Percentiles rank a stretch among this genome's conserved stretches.
Evolutionary conservation across 92 coral and sea anemone species (phyloP).

Genomic region (Epizoanthus fatuus): DNA sequence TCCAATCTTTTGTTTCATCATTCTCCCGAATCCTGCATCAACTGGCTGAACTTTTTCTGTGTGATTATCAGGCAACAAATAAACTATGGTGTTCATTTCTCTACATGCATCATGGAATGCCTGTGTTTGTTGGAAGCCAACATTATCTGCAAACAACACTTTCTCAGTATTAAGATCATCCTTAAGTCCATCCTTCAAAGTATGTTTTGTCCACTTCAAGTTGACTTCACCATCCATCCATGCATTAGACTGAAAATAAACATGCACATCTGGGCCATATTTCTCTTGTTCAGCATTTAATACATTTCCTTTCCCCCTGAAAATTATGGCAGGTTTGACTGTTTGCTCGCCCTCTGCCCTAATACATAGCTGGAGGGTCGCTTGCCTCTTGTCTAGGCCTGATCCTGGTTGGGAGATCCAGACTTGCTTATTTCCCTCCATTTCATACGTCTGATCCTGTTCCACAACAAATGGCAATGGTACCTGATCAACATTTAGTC

Average conservation of each 20-base stretch:
- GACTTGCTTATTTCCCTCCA: conserved; percentile 37
- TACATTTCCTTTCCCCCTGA: not conserved
- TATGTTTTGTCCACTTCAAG: conserved; percentile 53
- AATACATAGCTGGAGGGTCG: conserved; percentile 52
- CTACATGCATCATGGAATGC: conserved; percentile 51
- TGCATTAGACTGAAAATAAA: conserved; percentile 14
- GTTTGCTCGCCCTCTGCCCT: conserved; percentile 55
- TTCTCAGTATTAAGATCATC: conserved; percentile 53
- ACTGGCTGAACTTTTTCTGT: conserved; percentile 30
- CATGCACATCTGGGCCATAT: conserved; percentile 7
- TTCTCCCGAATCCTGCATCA: conserved; percentile 52
- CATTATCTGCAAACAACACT: conserved; percentile 57
- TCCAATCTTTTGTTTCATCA: conserved; percentile 53
- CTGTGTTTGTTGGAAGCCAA: conserved; percentile 24
- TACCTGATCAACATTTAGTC: conserved; percentile 48
- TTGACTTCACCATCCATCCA: conserved; percentile 41
- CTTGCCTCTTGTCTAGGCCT: conserved; percentile 47
- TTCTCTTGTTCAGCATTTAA: not conserved
- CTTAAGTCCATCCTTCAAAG: conserved; percentile 54
- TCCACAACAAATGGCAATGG: conserved; percentile 46
- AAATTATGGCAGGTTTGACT: conserved; percentile 1
- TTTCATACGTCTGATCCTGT: conserved; percentile 40
- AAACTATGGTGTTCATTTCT: conserved; percentile 20
- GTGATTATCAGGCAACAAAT: conserved; percentile 41
- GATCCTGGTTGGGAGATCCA: conserved; percentile 46